These are phyloP conservation scores for Physeter macrocephalus DNA, from an alignment of 2,113 vertebrate species.

Conservation along the genomic window DNA sequence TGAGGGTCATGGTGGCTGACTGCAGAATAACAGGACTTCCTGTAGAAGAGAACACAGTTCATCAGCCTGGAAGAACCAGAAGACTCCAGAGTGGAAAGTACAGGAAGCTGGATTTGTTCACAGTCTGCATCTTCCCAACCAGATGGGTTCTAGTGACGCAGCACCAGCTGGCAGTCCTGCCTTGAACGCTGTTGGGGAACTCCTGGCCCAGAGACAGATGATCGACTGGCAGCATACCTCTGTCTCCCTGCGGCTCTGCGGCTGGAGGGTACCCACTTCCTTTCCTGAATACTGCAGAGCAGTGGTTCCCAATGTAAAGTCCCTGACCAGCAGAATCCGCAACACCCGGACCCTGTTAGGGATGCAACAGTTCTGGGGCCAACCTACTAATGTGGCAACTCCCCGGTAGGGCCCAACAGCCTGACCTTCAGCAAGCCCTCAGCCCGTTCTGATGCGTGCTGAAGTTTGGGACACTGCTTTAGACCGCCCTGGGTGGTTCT, in stretches of 20 bases:
- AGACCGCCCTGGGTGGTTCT: neutral
- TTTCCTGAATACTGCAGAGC: neutral
- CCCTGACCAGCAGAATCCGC: neutral
- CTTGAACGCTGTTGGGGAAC: neutral
- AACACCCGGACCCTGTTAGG: neutral
- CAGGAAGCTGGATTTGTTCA: neutral
- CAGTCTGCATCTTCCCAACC: neutral
- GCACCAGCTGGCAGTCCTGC: neutral
- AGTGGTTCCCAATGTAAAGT: neutral
- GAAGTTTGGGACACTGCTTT: neutral
- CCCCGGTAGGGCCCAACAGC: too few species aligned
- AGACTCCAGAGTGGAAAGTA: neutral
- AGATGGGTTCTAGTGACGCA: neutral
- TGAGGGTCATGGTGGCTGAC: neutral
- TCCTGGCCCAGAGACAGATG: neutral
- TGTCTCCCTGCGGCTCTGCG: neutral
- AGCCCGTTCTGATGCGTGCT: neutral
- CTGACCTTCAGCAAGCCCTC: neutral
- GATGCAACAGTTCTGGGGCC: neutral
- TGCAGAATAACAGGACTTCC: neutral
- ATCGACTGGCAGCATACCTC: neutral
- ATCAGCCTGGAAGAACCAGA: neutral
- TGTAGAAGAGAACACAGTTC: neutral
- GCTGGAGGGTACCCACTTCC: neutral
- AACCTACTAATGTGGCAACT: neutral